phyloP scores from a whole-genome alignment of 1,140 invertebrate genomes.

The Potamilus streckersoni region DNA sequence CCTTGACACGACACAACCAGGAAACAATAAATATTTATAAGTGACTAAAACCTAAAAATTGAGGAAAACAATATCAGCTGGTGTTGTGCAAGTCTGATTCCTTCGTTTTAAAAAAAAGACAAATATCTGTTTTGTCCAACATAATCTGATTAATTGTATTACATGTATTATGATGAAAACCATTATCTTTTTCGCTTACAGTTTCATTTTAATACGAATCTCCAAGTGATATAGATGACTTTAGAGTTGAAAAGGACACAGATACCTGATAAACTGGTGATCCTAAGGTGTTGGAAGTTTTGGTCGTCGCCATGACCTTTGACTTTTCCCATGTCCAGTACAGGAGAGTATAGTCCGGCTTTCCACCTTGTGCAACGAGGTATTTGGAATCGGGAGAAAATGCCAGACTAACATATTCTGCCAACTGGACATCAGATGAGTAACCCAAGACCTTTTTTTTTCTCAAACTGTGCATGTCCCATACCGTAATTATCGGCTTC shows the following conservation, averaged over 20 bases:
- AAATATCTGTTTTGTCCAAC: no score
- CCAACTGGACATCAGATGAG: slow-evolving; percentile 59
- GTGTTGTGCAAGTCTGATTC: no score
- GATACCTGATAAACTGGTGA: slow-evolving; percentile 67
- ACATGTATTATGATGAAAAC: no score
- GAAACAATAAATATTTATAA: no score
- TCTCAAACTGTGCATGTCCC: slow-evolving; percentile 67
- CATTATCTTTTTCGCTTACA: background rate
- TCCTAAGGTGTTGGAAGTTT: slow-evolving; percentile 71
- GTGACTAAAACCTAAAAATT: no score
- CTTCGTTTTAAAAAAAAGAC: no score
- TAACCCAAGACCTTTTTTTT: slow-evolving; percentile 64
- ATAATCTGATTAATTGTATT: no score
- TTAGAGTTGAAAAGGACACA: background rate
- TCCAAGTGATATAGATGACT: background rate
- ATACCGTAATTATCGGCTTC: slow-evolving; percentile 66
- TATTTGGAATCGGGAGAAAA: slow-evolving; percentile 85
- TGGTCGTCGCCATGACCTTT: slow-evolving; percentile 80
- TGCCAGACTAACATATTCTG: slow-evolving; percentile 77
- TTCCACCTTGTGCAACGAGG: slow-evolving; percentile 80
- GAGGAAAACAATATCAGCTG: no score
- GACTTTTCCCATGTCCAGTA: slow-evolving; percentile 87
- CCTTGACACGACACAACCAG: no score
- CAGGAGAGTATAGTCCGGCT: slow-evolving; percentile 83
- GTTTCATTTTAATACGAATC: background rate